phyloP scores from a whole-genome alignment of 2,797 vertebrate genomes.

The Zenarchopterus dispar region DNA sequence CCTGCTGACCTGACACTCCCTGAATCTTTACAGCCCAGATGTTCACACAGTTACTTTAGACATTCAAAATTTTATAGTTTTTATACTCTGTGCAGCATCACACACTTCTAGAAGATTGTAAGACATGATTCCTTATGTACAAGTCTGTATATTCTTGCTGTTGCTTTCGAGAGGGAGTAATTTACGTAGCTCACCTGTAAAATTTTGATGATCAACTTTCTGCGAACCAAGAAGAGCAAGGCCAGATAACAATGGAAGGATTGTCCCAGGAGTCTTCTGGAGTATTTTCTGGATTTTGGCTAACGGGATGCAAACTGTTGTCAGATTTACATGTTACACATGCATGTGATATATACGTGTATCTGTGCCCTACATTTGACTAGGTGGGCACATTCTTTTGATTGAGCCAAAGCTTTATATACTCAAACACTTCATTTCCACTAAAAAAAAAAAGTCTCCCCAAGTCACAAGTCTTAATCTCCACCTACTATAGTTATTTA shows the following conservation, averaged over 20 bases:
- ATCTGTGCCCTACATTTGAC: background rate
- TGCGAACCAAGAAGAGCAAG: constrained; percentile 3
- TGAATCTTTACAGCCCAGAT: background rate
- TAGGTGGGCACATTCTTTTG: background rate
- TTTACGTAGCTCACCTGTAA: background rate
- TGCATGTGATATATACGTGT: too few species aligned
- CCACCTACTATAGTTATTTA: too few species aligned
- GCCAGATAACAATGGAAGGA: background rate
- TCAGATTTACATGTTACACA: too few species aligned
- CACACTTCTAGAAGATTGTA: too few species aligned
- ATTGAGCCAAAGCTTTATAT: too few species aligned
- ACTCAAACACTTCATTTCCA: too few species aligned
- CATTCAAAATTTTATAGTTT: too few species aligned
- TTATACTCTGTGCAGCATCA: too few species aligned
- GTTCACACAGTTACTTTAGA: background rate
- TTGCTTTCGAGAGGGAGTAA: background rate
- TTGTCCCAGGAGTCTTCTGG: background rate
- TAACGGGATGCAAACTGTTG: background rate
- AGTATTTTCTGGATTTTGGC: background rate
- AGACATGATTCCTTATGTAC: too few species aligned
- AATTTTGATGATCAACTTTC: constrained; percentile 17
- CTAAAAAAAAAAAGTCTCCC: too few species aligned
- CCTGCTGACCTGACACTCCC: background rate
- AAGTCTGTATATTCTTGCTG: background rate
- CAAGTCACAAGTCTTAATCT: background rate